Evolutionary conservation across 2,888 invertebrate genomes (phyloP), one percentile per base, ranked within the genome.

Genomic region (Ophion ventricosus): DNA sequence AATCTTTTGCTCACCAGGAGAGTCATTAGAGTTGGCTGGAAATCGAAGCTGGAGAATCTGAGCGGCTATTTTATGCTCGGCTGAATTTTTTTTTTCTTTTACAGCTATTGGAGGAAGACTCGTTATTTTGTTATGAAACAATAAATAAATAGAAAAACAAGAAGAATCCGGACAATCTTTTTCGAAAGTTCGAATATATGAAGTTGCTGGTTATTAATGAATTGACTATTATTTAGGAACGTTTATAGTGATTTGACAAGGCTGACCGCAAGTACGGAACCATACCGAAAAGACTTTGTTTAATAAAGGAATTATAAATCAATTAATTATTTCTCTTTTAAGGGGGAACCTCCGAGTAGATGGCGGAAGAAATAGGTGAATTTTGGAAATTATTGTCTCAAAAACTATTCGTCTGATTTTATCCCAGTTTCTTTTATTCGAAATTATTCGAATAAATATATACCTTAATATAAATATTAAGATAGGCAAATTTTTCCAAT

Each of bases 1-100:
- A 54, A 74, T 80, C 57, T 40, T 23, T 3, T 17, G 25, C 49
- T 70, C 69, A 70, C 40, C 56, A 23, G 57, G 26, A 26, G 23
- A 64, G 25, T 67, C 76, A 40, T 76, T 67, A 57, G 29, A 56
- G 29, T 20, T 49, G 49, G 43, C 43, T 14, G 14, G 43, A 14
- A 43, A 43, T 20, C 40, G 20, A 64, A 54, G 35, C 4, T 49
- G 29, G 54, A 69, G 26, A 54, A 54, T 54, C 69, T 69, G 25
- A 7, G n/a, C 20, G 54, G 4, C 49, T 29, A 0, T 49, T 67
- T 67, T 26, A 26, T 54, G 26, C 26, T 20, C 17, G 17, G 26
- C 17, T 17, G 14, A 25, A 17, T 7, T 67, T 49, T n/a, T 64
- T 67, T 43, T 43, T 17, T 67, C 3, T 1, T 8, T 49, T 10